Conservation (phyloP, 2,797 vertebrate species). For the Corythornis leucogaster region DNA sequence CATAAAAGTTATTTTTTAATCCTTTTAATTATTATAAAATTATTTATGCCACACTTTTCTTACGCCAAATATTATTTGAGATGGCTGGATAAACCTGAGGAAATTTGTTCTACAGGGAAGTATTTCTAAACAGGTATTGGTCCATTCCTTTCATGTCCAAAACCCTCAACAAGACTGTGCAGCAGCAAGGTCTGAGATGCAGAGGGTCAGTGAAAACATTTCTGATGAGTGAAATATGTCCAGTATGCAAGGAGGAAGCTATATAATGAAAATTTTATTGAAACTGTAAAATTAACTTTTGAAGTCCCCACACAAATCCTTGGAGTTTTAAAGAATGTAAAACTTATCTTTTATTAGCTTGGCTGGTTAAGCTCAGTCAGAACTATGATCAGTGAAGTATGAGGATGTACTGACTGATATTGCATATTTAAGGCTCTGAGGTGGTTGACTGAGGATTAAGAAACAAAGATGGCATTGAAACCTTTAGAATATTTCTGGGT, state of each 20-base stretch:
- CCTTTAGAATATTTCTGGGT: background rate
- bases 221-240: background rate
- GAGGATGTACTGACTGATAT: background rate
- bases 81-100: background rate
- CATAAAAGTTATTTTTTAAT: background rate
- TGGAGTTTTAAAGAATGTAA: background rate
- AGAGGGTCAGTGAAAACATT: background rate
- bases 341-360: background rate
- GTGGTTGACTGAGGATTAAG: background rate
- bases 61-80: background rate
- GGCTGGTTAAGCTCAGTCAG: background rate
- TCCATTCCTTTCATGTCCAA: background rate
- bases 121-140: background rate
- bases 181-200: background rate
- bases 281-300: background rate
- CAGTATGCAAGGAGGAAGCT: background rate
- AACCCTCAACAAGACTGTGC: background rate
- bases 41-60: background rate
- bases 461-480: slow-evolving; percentile 11
- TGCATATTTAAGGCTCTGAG: background rate
- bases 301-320: background rate
- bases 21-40: background rate
- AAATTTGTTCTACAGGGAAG: background rate
- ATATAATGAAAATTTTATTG: background rate
- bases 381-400: background rate